Conservation (phyloP, 2,113 vertebrate genomes). For the Psammodynastes pulverulentus region DNA sequence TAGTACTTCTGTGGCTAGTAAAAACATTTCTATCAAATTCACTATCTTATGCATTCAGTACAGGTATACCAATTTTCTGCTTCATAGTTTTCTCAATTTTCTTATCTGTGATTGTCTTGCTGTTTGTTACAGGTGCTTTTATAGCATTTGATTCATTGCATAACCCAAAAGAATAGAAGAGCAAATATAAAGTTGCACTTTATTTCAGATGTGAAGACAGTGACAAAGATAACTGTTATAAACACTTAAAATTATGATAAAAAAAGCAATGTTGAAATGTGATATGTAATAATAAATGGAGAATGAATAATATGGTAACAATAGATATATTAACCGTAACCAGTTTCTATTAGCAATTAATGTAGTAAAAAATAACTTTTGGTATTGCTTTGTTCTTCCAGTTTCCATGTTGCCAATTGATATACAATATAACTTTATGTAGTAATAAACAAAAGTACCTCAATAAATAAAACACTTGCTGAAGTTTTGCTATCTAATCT, state of each 20-base stretch:
- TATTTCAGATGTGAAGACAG: slow-evolving; percentile 30
- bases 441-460: neutral
- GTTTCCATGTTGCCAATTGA: neutral
- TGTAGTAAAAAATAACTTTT: slow-evolving; percentile 9
- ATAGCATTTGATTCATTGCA: slow-evolving; percentile 40
- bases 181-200: slow-evolving; percentile 34
- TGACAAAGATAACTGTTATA: slow-evolving; percentile 36
- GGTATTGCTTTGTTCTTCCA: neutral
- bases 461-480: neutral
- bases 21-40: slow-evolving; percentile 22
- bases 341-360: slow-evolving; percentile 3
- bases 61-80: slow-evolving; percentile 13
- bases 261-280: neutral
- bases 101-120: slow-evolving; percentile 32
- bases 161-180: slow-evolving; percentile 34
- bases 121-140: slow-evolving; percentile 23
- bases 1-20: neutral
- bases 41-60: neutral
- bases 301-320: neutral
- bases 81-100: slow-evolving; percentile 8
- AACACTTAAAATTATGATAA: slow-evolving; percentile 21
- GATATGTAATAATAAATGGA: neutral
- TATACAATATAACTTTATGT: neutral
- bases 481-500: neutral
- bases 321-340: neutral